phyloP scores from a whole-genome alignment of 2,888 invertebrate species.

The Ceratothoa steindachneri region DNA sequence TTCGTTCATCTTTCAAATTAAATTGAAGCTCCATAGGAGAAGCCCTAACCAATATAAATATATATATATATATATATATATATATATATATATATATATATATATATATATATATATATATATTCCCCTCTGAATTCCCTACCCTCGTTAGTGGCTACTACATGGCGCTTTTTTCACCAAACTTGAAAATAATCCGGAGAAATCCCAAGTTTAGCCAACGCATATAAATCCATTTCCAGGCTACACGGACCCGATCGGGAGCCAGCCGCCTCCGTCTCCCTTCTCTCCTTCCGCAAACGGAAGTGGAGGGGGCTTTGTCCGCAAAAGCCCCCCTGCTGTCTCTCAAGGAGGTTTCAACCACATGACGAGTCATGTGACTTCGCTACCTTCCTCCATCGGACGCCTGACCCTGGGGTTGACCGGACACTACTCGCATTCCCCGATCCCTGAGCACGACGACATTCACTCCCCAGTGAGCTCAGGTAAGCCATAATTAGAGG shows the following conservation, averaged over 20 bases:
- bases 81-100: conserved; percentile 10
- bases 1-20: too few relatives aligned
- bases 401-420: conserved; percentile 39
- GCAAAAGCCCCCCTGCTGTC: conserved; percentile 39
- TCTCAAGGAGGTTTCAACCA: conserved; percentile 32
- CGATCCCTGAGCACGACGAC: conserved; percentile 40
- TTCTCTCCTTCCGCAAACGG: neutral
- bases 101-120: conserved; percentile 14
- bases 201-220: too few relatives aligned
- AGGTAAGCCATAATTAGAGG: conserved; percentile 21
- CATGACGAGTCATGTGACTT: conserved; percentile 43
- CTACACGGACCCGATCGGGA: conserved; percentile 35
- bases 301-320: conserved; percentile 18
- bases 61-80: neutral
- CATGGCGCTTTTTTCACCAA: too few relatives aligned
- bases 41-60: too few relatives aligned
- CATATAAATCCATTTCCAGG: too few relatives aligned
- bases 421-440: conserved; percentile 34
- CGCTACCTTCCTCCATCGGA: conserved; percentile 38
- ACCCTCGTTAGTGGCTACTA: neutral
- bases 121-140: too few relatives aligned
- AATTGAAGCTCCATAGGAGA: too few relatives aligned
- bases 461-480: conserved; percentile 40
- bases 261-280: conserved; percentile 25
- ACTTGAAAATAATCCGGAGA: too few relatives aligned